Conservation (phyloP, 1,140 invertebrate genomes). For the Magallana ariakensis region DNA sequence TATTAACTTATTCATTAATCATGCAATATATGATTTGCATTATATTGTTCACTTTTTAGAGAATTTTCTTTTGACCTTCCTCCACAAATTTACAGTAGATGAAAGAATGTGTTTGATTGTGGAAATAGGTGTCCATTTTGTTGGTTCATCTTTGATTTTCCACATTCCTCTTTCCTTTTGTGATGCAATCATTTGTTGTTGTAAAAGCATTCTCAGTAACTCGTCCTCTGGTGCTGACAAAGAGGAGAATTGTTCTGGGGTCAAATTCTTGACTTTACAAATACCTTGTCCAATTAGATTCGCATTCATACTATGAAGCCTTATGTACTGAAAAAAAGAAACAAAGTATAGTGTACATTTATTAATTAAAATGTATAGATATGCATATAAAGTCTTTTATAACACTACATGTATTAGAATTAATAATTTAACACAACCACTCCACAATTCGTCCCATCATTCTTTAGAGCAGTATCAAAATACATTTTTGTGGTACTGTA, state of each 20-base stretch:
- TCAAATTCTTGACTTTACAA: background rate
- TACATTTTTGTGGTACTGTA: too few relatives aligned
- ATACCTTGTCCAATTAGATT: background rate
- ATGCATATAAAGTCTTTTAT: too few relatives aligned
- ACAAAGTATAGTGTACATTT: too few relatives aligned
- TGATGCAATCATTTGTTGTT: background rate
- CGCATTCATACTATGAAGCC: background rate
- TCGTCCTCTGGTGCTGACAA: background rate
- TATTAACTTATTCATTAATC: too few relatives aligned
- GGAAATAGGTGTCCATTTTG: background rate
- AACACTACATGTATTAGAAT: too few relatives aligned
- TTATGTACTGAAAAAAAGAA: background rate
- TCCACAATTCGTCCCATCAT: too few relatives aligned
- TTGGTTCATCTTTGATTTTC: background rate
- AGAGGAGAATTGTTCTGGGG: background rate
- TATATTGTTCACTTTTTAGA: background rate
- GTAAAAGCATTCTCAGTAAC: background rate
- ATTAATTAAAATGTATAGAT: too few relatives aligned
- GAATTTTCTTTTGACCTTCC: constrained; percentile 8
- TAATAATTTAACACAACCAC: too few relatives aligned
- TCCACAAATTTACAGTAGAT: background rate
- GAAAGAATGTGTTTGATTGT: background rate
- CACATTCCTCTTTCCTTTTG: constrained; percentile 1
- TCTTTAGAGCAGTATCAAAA: too few relatives aligned
- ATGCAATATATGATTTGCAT: too few relatives aligned